Evolutionary conservation across 2,797 vertebrate genomes (phyloP).

Genomic region (Decapterus maruadsi): DNA sequence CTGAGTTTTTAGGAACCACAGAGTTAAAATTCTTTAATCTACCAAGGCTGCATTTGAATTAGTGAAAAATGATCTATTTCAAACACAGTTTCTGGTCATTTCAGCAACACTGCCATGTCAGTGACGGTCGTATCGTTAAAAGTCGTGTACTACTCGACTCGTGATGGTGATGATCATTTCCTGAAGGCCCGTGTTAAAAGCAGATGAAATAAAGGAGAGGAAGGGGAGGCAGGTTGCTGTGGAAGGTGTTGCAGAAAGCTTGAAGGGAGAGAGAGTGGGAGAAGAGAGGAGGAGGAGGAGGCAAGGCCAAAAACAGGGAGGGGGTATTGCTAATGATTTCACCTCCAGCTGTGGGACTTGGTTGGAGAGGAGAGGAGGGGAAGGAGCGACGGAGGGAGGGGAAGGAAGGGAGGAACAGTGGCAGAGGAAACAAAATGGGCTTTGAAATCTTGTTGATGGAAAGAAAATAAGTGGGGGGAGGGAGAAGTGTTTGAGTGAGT

Average conservation of each 20-base stretch:
- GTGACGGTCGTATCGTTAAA: background rate
- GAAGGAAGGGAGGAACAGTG: slow-evolving; percentile 79
- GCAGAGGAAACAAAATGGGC: slow-evolving; percentile 77
- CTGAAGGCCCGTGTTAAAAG: slow-evolving; percentile 36
- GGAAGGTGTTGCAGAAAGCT: slow-evolving; percentile 74
- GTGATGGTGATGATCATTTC: slow-evolving; percentile 20
- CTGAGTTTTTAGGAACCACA: background rate
- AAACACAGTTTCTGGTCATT: background rate
- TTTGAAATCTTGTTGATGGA: slow-evolving; percentile 81
- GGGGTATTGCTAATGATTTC: slow-evolving; percentile 84
- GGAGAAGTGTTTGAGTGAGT: slow-evolving; percentile 56
- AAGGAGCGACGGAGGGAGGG: slow-evolving; percentile 50
- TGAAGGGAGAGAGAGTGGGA: slow-evolving; percentile 56
- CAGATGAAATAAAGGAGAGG: slow-evolving; percentile 43
- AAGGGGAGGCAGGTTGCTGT: slow-evolving; percentile 65
- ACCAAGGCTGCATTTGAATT: too few relatives aligned
- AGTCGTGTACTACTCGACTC: slow-evolving; percentile 7
- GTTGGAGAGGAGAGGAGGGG: slow-evolving; percentile 68
- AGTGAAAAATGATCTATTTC: background rate
- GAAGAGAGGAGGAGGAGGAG: slow-evolving; percentile 27
- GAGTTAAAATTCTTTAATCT: background rate
- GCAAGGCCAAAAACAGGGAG: slow-evolving; percentile 68
- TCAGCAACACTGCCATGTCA: background rate
- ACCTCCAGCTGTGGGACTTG: slow-evolving; percentile 84
- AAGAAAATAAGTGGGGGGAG: slow-evolving; percentile 68